A percentile compares a stretch with the other conserved stretches of the same genome.
These are phyloP conservation scores for Chamaea fasciata DNA, from an alignment of 2,113 vertebrate species.

Conservation along the genomic window DNA sequence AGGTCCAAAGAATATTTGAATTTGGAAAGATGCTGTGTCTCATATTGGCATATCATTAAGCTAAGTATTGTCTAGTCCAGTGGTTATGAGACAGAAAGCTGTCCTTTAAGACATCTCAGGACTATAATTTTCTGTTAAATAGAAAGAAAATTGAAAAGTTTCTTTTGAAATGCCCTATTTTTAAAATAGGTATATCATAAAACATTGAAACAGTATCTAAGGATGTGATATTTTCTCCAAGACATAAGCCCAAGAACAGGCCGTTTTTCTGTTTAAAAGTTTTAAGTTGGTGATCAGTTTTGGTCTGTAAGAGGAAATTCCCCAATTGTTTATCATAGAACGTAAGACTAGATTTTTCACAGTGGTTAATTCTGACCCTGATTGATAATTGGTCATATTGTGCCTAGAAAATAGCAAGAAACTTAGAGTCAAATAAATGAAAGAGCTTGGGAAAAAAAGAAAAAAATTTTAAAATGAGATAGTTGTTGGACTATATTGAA, in stretches of 20 bases:
- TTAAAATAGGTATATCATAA: background rate
- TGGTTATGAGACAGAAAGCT: background rate
- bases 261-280: background rate
- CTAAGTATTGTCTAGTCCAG: background rate
- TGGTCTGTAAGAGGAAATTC: background rate
- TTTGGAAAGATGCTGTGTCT: background rate
- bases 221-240: background rate
- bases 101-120: background rate
- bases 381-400: background rate
- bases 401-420: background rate
- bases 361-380: background rate
- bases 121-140: background rate
- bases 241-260: background rate
- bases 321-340: background rate
- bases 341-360: background rate
- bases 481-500: background rate
- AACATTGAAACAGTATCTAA: background rate
- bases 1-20: background rate
- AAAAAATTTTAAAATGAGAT: background rate
- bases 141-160: background rate
- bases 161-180: background rate
- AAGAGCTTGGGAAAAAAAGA: background rate
- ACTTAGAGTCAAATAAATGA: background rate
- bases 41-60: background rate
- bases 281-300: background rate